Base-by-base conservation (phyloP, 2,797 vertebrate genomes). In the Cephalopachus bancanus region DNA sequence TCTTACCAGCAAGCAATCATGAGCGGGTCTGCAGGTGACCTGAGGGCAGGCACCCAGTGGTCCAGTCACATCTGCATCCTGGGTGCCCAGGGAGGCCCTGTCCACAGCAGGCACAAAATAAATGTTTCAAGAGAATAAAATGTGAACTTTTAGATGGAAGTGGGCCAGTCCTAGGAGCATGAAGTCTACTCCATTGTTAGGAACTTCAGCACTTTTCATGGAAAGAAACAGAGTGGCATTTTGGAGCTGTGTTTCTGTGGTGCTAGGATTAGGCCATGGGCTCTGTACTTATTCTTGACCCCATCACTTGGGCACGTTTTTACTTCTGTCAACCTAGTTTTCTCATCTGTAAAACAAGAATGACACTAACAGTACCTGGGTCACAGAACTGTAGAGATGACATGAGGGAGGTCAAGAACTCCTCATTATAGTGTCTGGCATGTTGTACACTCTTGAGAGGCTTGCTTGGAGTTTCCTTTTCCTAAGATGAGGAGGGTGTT, bases 21-120 rank as follows among this genome's bases (percentile, higher is more conserved):
- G 6, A 17, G 12, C 22, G 33, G 7, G n/a, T 1, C 11, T 0
- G 7, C 0, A 0, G 12, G n/a, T 20, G 20, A 78, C 69, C 72
- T 72, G 28, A 79, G 49, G 81, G 33, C 60, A 65, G 22, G 57
- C 3, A 7, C 62, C 55, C 14, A 0, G 3, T 2, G 37, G 4
- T 30, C 64, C 22, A 5, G 1, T 89, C 37, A 64, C 11, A 28
- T 74, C 12, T 33, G 8, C 17, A 24, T 89, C 53, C 26, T 19
- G 10, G 26, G 2, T 19, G 49, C 60, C 71, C 51, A 84, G 30
- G 55, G 62, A 88, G 65, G 19, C 71, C 53, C 57, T 28, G 30
- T 71, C 28, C 49, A 24, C 10, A 20, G 19, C 57, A 83, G 7
- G 22, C 16, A 53, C 49, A 79, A 64, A 95, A 51, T 24, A 85